phyloP scores from a whole-genome alignment of 2,888 invertebrate genomes.

The Calameuta idolon region DNA sequence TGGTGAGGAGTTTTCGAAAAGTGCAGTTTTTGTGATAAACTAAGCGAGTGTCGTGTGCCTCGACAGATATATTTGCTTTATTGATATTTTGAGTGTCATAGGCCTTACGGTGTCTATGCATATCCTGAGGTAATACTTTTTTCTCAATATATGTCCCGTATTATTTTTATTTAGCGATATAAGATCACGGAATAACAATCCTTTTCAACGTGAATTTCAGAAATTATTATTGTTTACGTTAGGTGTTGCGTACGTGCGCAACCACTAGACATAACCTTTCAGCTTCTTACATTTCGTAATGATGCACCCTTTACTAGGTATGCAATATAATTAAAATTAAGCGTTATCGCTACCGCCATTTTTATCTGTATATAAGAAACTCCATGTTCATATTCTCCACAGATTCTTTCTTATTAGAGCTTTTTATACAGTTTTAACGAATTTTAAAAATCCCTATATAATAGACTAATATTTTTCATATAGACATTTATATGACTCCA shows the following conservation, averaged over 20 bases:
- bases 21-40: constrained; percentile 37
- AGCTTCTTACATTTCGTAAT: constrained; percentile 10
- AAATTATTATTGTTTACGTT: constrained; percentile 33
- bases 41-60: constrained; percentile 45
- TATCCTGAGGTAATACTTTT: constrained; percentile 56
- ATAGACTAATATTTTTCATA: background rate
- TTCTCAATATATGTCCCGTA: background rate
- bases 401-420: background rate
- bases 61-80: constrained; percentile 58
- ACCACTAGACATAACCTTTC: constrained; percentile 32
- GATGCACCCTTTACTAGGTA: constrained; percentile 15
- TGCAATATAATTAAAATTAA: background rate
- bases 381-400: background rate
- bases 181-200: background rate
- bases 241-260: constrained; percentile 27
- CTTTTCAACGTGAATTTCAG: background rate
- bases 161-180: background rate
- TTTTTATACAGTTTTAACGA: background rate
- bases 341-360: background rate
- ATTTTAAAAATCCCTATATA: background rate
- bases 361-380: background rate
- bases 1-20: constrained; percentile 29
- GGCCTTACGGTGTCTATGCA: constrained; percentile 63
- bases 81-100: constrained; percentile 62
- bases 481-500: background rate